Percentiles rank a stretch among this genome's conserved stretches.
Evolutionary conservation across 2,797 vertebrate genomes (phyloP).

Genomic region (Perodicticus potto): DNA sequence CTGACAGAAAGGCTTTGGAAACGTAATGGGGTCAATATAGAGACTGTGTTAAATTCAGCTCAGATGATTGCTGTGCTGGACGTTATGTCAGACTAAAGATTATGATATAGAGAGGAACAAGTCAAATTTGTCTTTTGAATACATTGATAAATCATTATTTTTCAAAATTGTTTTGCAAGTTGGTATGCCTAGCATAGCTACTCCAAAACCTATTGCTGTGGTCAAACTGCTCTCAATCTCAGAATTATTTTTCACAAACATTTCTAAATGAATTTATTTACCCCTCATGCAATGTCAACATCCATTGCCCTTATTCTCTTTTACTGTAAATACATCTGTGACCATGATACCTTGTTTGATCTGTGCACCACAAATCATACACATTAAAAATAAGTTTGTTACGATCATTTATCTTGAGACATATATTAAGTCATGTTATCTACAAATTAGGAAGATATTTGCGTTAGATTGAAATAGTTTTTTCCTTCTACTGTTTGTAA

Average conservation of each 20-base stretch:
- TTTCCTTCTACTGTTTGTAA: background rate
- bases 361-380: background rate
- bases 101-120: background rate
- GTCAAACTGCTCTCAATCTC: background rate
- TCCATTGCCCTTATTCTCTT: background rate
- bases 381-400: background rate
- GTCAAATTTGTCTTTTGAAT: background rate
- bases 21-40: conserved; percentile 64
- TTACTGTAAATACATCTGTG: background rate
- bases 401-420: background rate
- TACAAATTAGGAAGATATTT: background rate
- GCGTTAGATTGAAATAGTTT: background rate
- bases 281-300: background rate
- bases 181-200: accelerated
- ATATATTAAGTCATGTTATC: background rate
- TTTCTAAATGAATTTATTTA: background rate
- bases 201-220: background rate
- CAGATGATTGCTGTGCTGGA: background rate
- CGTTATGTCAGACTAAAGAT: background rate
- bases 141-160: background rate
- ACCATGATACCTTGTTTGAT: background rate
- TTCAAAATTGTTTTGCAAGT: background rate
- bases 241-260: background rate
- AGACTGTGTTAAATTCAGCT: background rate
- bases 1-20: conserved; percentile 6